A percentile compares a stretch with the other conserved stretches of the same genome.
Evolutionary conservation across 2,888 invertebrate species (phyloP).

Genomic region (Lasioglossum malachurum): DNA sequence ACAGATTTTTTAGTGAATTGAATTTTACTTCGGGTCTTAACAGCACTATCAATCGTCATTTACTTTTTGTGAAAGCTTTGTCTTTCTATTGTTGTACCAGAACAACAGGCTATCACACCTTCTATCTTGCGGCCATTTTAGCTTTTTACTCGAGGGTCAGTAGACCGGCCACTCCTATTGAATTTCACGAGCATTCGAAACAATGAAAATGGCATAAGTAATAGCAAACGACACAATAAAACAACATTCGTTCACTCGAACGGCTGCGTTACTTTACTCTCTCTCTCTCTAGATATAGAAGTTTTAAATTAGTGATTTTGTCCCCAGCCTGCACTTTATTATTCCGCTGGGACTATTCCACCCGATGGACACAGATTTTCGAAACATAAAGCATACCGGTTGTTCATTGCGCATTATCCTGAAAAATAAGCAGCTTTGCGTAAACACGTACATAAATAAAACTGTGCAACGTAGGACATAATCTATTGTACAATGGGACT

Average conservation of each 20-base stretch:
- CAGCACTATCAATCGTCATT: neutral
- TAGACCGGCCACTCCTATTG: neutral
- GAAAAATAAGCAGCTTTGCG: neutral
- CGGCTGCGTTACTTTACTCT: neutral
- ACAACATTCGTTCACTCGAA: neutral
- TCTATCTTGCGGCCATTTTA: neutral
- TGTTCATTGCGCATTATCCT: neutral
- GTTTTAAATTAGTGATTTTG: constrained; percentile 3
- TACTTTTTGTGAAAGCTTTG: neutral
- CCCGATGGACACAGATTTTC: neutral
- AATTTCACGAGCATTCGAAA: neutral
- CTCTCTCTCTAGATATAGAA: neutral
- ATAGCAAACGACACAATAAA: neutral
- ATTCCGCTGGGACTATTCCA: neutral
- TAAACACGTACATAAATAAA: neutral
- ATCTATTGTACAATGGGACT: neutral
- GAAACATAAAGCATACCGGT: neutral
- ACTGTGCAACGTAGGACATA: neutral
- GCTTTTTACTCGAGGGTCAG: neutral
- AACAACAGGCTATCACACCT: neutral
- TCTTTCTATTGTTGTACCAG: neutral
- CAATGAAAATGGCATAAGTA: neutral
- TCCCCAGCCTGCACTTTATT: neutral
- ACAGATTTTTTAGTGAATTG: neutral
- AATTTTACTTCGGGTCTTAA: neutral